Base-by-base conservation (phyloP, 2,888 invertebrate genomes). In the Tiphia femorata region DNA sequence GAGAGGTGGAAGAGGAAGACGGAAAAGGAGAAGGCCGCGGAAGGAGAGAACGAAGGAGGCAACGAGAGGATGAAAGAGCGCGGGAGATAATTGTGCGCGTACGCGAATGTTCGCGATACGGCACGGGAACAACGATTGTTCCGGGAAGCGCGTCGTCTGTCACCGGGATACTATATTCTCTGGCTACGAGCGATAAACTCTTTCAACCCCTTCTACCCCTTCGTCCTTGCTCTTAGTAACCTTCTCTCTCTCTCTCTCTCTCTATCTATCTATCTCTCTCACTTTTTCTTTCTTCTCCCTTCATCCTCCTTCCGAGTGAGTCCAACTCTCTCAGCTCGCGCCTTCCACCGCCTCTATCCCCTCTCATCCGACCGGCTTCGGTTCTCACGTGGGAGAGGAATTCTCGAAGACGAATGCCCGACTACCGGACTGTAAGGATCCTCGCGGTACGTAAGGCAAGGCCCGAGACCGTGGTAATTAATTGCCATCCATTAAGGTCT, bases 371-470 rank as follows among this genome's bases (percentile, higher is more conserved):
- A 50, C 59, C 65, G 61, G 65, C 61, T 70, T 68, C 62, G 72
- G 72, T 75, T 72, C 76, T 72, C 75, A 74, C 75, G 66, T 72
- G 73, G 67, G 70, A 68, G 67, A 73, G 76, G 73, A 77, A 76
- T 77, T 71, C 72, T 64, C 58, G 56, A 71, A 75, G 76, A 75
- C 68, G 67, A 70, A 77, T 76, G 72, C 67, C 56, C 70, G 67
- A 75, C 73, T 70, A 71, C 70, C 65, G 65, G 65, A 58, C 61
- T 59, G 53, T 53, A 33, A 50, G 55, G 57, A 59, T 58, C 70
- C 54, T 58, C 54, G 42, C 30, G n/a, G n/a, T n/a, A n/a, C n/a
- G n/a, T n/a, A n/a, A 35, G 62, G 52, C 27, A 38, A 62, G 51
- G 52, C 55, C 19, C 49, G 59, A 33, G 46, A 49, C 61, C 53